These are phyloP conservation scores for Panagrolaimus sp. DNA, from an alignment of 1,140 invertebrate species.

Conservation along the genomic window DNA sequence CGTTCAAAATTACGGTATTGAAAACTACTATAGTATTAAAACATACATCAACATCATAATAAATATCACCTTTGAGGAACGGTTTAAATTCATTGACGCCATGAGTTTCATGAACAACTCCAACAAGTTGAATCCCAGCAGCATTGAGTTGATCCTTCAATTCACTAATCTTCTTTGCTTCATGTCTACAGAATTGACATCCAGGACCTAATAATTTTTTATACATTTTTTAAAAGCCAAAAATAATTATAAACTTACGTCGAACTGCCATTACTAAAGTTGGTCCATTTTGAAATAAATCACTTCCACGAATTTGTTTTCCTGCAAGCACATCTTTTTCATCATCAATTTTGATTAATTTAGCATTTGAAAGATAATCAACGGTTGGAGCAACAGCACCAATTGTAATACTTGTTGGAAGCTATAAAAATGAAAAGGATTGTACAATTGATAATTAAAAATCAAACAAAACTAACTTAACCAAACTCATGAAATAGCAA, in stretches of 20 bases:
- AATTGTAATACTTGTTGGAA: slow-evolving; percentile 39
- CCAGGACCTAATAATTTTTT: too few relatives aligned
- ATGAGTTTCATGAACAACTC: slow-evolving; percentile 60
- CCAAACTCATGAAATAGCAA: too few relatives aligned
- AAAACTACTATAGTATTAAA: too few relatives aligned
- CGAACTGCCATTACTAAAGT: slow-evolving; percentile 39
- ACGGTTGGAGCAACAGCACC: slow-evolving; percentile 39
- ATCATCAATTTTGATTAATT: slow-evolving; percentile 30
- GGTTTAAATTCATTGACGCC: slow-evolving; percentile 60
- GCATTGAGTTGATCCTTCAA: slow-evolving; percentile 58
- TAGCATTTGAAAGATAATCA: slow-evolving; percentile 35
- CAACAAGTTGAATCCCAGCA: slow-evolving; percentile 59
- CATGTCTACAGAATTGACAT: slow-evolving; percentile 53
- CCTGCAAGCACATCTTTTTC: slow-evolving; percentile 21
- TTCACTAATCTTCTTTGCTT: slow-evolving; percentile 58
- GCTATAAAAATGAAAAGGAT: too few relatives aligned
- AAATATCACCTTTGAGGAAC: slow-evolving; percentile 60
- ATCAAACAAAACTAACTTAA: too few relatives aligned
- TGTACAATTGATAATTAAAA: too few relatives aligned
- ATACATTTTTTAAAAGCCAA: too few relatives aligned
- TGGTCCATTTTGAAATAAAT: slow-evolving; percentile 35
- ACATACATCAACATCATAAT: slow-evolving; percentile 59
- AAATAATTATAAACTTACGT: too few relatives aligned
- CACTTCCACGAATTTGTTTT: slow-evolving; percentile 29
- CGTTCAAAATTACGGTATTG: slow-evolving; percentile 33